Evolutionary conservation across 35 echinoderm and acorn worm genomes (phyloP).

Genomic region (Apostichopus parvimensis): DNA sequence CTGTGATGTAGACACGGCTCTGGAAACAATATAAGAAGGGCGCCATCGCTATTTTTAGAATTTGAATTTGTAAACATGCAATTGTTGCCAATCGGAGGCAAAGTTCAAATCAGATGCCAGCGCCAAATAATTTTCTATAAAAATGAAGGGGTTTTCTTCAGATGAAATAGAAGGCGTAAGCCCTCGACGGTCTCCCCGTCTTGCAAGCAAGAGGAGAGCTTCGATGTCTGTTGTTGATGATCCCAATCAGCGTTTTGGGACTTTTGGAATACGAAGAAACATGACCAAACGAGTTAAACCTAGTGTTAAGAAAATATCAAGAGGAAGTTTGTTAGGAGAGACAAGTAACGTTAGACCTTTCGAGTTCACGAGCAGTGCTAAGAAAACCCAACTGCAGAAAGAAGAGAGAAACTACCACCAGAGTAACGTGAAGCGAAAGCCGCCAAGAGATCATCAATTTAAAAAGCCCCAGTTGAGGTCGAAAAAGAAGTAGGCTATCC

Average conservation of each 20-base stretch:
- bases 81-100: neutral
- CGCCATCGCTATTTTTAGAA: neutral
- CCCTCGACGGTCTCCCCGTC: slow-evolving; percentile 26
- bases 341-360: neutral
- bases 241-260: neutral
- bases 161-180: neutral
- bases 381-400: slow-evolving; percentile 13
- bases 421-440: neutral
- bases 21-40: neutral
- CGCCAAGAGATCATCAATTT: slow-evolving; percentile 27
- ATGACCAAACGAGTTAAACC: neutral
- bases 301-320: slow-evolving; percentile 30
- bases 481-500: neutral
- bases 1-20: neutral
- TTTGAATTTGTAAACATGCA: slow-evolving; percentile 50
- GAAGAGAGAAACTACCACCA: neutral
- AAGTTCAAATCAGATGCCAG: slow-evolving; percentile 22
- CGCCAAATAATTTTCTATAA: neutral
- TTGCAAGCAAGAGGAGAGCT: slow-evolving; percentile 42
- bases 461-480: slow-evolving; percentile 1
- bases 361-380: neutral
- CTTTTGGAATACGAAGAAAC: slow-evolving; percentile 14
- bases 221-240: slow-evolving; percentile 38
- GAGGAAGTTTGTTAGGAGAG: slow-evolving; percentile 10
- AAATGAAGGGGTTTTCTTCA: neutral